These are phyloP conservation scores for Trochalopteron elliotii DNA, from an alignment of 2,113 vertebrate species.

Conservation along the genomic window DNA sequence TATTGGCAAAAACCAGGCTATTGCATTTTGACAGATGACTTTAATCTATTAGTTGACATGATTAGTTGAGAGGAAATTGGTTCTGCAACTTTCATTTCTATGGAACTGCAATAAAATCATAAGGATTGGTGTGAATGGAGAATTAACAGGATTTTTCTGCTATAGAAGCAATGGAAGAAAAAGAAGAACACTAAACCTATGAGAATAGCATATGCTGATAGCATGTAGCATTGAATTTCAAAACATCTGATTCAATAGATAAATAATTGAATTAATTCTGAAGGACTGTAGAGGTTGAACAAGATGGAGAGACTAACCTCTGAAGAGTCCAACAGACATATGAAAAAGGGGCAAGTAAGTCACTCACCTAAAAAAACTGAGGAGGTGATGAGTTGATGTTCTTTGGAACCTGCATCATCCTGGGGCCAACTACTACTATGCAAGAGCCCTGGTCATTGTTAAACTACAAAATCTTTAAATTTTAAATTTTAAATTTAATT, in stretches of 20 bases:
- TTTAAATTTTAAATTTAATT: background rate
- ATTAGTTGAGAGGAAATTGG: background rate
- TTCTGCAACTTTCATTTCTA: background rate
- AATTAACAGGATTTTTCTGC: background rate
- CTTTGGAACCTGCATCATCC: background rate
- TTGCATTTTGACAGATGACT: background rate
- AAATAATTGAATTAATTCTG: background rate
- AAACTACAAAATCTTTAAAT: background rate
- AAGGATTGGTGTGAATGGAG: background rate
- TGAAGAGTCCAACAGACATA: background rate
- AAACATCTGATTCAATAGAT: rapidly evolving
- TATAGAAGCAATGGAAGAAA: background rate
- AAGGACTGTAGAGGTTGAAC: background rate
- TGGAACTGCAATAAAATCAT: background rate
- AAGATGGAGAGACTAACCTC: background rate
- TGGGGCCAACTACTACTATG: rapidly evolving
- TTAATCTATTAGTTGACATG: background rate
- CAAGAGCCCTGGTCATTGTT: background rate
- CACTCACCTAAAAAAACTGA: background rate
- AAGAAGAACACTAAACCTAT: background rate
- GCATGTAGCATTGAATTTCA: rapidly evolving
- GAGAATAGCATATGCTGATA: background rate
- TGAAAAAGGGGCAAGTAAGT: background rate
- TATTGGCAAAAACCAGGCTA: background rate
- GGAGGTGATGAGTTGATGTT: background rate